Evolutionary conservation across 2,113 vertebrate genomes (phyloP).

Genomic region (Pelecanoides urinatrix): DNA sequence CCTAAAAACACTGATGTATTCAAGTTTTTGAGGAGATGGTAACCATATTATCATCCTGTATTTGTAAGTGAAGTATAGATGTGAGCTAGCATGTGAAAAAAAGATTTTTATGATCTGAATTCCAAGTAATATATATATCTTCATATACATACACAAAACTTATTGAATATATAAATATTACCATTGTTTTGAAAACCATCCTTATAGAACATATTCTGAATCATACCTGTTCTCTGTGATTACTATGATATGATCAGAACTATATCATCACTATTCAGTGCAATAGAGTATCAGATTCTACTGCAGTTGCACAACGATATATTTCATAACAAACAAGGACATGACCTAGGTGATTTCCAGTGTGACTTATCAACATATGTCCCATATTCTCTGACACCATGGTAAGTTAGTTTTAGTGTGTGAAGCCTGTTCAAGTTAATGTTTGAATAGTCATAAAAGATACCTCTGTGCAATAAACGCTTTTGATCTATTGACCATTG

Average conservation of each 20-base stretch:
- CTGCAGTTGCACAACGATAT: background rate
- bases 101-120: background rate
- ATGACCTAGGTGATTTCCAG: background rate
- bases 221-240: background rate
- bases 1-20: background rate
- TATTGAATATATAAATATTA: background rate
- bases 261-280: background rate
- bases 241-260: background rate
- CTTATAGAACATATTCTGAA: background rate
- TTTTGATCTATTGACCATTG: conserved; percentile 24
- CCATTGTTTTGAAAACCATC: background rate
- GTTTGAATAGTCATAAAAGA: conserved; percentile 28
- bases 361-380: background rate
- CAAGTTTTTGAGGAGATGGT: background rate
- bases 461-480: background rate
- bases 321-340: background rate
- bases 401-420: background rate
- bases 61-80: background rate
- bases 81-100: background rate
- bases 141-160: background rate
- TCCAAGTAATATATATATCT: background rate
- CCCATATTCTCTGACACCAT: background rate
- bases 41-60: background rate
- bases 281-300: background rate
- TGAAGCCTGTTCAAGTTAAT: conserved; percentile 3